A percentile compares a stretch with the other conserved stretches of the same genome.
Evolutionary conservation across 2,113 vertebrate genomes (phyloP).

Genomic region (Brienomyrus brachyistius): DNA sequence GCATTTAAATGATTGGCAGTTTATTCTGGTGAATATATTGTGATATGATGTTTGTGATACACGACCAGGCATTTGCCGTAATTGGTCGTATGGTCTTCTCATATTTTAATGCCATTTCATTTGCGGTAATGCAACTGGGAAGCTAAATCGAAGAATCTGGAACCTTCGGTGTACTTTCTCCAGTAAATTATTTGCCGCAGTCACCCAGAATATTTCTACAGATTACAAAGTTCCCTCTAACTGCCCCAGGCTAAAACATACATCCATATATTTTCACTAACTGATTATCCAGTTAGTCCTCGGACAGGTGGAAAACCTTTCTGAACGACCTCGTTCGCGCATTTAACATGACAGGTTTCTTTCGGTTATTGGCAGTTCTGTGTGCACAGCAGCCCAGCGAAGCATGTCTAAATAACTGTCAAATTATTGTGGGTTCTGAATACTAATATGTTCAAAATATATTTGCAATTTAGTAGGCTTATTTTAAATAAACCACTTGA

Average conservation of each 20-base stretch:
- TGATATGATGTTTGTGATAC: not conserved
- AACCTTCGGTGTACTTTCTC: not conserved
- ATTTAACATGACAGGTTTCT: not conserved
- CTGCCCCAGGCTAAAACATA: not conserved
- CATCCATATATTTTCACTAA: not conserved
- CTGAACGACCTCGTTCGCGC: not conserved
- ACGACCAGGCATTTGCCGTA: not conserved
- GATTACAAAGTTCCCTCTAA: not conserved
- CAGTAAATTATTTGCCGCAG: not conserved
- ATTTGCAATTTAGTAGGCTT: not conserved
- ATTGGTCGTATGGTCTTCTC: not conserved
- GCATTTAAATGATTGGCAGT: not conserved
- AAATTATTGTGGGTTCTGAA: not conserved
- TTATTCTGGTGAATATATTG: not conserved
- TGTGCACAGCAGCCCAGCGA: not conserved
- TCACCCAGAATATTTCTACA: not conserved
- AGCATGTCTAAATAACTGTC: not conserved
- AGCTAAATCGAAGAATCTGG: not conserved
- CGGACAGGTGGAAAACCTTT: not conserved
- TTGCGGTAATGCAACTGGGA: not conserved
- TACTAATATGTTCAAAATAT: not conserved
- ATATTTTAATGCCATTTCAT: not conserved
- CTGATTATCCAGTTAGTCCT: not conserved
- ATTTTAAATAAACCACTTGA: not conserved
- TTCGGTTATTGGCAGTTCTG: not conserved